Evolutionary conservation across 2,888 invertebrate species (phyloP).

Genomic region (Prosapia bicincta): DNA sequence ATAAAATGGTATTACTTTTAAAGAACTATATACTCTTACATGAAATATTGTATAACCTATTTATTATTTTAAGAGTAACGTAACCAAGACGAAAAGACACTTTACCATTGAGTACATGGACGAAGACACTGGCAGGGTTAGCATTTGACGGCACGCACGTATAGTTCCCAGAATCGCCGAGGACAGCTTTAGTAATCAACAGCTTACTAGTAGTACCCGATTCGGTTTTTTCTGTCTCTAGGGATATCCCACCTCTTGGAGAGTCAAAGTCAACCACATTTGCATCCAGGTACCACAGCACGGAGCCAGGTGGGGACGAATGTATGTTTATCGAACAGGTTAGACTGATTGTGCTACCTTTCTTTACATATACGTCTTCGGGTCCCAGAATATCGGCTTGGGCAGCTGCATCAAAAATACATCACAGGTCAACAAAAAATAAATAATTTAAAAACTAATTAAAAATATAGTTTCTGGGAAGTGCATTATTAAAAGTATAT

Average conservation of each 20-base stretch:
- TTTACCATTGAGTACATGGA: conserved; percentile 51
- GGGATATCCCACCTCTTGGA: conserved; percentile 77
- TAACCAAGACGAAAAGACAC: not conserved
- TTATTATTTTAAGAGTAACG: no score
- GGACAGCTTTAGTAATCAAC: conserved; percentile 78
- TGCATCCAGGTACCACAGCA: conserved; percentile 82
- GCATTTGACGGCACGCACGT: conserved; percentile 85
- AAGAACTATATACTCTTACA: no score
- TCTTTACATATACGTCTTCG: conserved; percentile 84
- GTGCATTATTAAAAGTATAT: no score
- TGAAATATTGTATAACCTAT: no score
- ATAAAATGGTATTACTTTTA: no score
- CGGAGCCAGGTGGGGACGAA: conserved; percentile 71
- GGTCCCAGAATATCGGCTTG: conserved; percentile 83
- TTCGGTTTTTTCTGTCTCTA: conserved; percentile 80
- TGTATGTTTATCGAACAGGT: conserved; percentile 86
- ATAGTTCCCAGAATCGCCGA: conserved; percentile 84
- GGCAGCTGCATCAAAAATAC: conserved; percentile 59
- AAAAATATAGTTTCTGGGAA: not conserved
- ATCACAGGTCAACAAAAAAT: no score
- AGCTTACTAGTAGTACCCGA: conserved; percentile 79
- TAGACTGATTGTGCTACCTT: conserved; percentile 85
- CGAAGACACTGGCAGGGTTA: conserved; percentile 47
- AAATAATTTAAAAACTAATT: not conserved
- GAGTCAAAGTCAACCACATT: conserved; percentile 80